Conservation (phyloP, 2,888 invertebrate genomes). For the Cataglyphis livida region DNA sequence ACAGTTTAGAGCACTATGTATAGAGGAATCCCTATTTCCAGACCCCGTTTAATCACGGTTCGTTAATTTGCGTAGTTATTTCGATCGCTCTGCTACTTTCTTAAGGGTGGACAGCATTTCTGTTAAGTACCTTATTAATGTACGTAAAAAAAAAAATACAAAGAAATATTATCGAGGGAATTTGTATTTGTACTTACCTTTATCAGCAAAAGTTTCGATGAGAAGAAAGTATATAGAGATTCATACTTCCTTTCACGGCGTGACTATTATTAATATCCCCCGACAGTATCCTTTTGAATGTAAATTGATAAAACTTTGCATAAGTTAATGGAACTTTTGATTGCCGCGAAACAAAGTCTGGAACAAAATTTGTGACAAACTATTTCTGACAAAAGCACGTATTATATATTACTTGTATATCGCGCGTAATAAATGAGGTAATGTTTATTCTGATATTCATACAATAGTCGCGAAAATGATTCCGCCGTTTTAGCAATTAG, state of each 20-base stretch:
- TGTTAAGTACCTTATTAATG: slow-evolving; percentile 29
- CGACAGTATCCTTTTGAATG: slow-evolving; percentile 34
- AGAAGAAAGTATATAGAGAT: slow-evolving; percentile 35
- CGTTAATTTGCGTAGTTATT: slow-evolving; percentile 57
- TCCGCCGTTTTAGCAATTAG: background rate
- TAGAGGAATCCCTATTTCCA: slow-evolving; percentile 13
- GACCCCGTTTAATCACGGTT: slow-evolving; percentile 24
- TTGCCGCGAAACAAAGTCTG: slow-evolving; percentile 18
- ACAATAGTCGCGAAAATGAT: background rate
- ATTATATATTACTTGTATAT: slow-evolving; percentile 1
- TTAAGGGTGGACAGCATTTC: background rate
- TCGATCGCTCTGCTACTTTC: slow-evolving; percentile 30
- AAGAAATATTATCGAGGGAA: background rate
- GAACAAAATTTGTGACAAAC: slow-evolving; percentile 40
- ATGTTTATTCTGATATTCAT: background rate
- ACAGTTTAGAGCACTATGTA: background rate
- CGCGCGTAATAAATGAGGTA: background rate
- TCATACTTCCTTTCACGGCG: slow-evolving; percentile 5
- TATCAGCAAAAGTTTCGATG: slow-evolving; percentile 34
- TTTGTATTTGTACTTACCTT: slow-evolving; percentile 40
- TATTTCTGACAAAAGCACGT: slow-evolving; percentile 15
- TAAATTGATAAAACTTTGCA: slow-evolving; percentile 52
- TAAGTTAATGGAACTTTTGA: slow-evolving; percentile 38
- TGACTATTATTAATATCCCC: slow-evolving; percentile 43
- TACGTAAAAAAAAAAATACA: background rate